These are phyloP conservation scores for Pollachius pollachius DNA, from an alignment of 2,113 vertebrate species.

Conservation along the genomic window DNA sequence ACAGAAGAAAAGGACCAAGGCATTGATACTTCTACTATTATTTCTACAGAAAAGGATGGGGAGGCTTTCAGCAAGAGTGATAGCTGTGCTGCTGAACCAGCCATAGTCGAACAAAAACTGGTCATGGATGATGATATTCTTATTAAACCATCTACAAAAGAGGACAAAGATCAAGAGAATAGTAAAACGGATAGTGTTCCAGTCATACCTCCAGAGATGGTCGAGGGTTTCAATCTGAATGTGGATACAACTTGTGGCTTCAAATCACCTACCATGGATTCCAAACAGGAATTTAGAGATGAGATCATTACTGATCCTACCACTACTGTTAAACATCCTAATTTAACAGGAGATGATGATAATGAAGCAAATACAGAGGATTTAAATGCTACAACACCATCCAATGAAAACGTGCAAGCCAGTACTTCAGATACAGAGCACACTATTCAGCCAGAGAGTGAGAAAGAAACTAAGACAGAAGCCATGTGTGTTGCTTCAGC, in stretches of 20 bases:
- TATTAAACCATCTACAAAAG: slow-evolving; percentile 17
- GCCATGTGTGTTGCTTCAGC: slow-evolving; percentile 11
- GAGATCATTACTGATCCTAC: slow-evolving; percentile 12
- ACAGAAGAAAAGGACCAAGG: slow-evolving; percentile 11
- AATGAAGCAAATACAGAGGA: slow-evolving; percentile 15
- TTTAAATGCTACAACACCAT: slow-evolving; percentile 18
- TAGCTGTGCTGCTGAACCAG: not conserved
- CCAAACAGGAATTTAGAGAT: slow-evolving; percentile 27
- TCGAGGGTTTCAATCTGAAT: slow-evolving; percentile 2
- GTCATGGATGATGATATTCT: slow-evolving; percentile 14
- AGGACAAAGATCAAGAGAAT: slow-evolving; percentile 26
- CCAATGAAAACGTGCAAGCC: slow-evolving; percentile 13
- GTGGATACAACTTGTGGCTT: slow-evolving; percentile 22
- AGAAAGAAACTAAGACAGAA: slow-evolving; percentile 29
- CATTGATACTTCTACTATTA: slow-evolving; percentile 6
- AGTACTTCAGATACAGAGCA: not conserved
- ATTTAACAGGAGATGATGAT: not conserved
- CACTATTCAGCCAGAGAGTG: not conserved
- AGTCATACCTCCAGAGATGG: slow-evolving; percentile 5
- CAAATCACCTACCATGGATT: slow-evolving; percentile 4
- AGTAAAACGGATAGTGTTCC: slow-evolving; percentile 12
- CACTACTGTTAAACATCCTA: slow-evolving; percentile 13
- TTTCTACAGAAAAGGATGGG: slow-evolving; percentile 9
- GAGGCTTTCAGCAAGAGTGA: slow-evolving; percentile 25
- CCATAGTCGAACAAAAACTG: slow-evolving; percentile 13